Conservation (phyloP, 2,113 vertebrate species). For the Pangasianodon gigas region DNA sequence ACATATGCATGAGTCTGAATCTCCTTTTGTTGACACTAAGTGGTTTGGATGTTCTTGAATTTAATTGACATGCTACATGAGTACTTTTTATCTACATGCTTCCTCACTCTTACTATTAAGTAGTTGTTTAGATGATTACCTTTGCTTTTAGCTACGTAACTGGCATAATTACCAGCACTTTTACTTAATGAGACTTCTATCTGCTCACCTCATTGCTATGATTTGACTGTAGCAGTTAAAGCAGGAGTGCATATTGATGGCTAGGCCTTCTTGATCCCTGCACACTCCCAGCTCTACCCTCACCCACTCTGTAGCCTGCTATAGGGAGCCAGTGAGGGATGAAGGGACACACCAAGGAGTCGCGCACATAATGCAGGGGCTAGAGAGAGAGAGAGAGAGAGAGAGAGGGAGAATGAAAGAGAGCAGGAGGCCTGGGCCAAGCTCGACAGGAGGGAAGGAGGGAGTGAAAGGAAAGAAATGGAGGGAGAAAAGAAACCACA, state of each 20-base stretch:
- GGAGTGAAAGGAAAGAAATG: conserved; percentile 39
- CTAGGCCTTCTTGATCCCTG: conserved; percentile 67
- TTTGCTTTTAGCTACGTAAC: neutral
- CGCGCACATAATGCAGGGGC: conserved; percentile 52
- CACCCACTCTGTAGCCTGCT: conserved; percentile 44
- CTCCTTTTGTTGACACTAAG: neutral
- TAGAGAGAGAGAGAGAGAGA: conserved; percentile 38
- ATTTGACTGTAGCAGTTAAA: conserved; percentile 56
- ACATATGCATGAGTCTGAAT: neutral
- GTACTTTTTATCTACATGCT: neutral
- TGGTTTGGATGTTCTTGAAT: neutral
- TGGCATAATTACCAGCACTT: no score
- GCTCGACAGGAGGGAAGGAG: conserved; percentile 48
- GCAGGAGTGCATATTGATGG: conserved; percentile 67
- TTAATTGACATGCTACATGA: neutral
- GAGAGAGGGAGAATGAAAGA: conserved; percentile 34
- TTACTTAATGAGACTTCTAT: neutral
- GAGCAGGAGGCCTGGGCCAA: conserved; percentile 41
- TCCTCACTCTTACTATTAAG: neutral
- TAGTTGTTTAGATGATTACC: neutral
- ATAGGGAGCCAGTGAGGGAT: conserved; percentile 63
- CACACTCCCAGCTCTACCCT: conserved; percentile 5
- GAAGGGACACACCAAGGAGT: conserved; percentile 47
- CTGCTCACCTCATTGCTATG: neutral
- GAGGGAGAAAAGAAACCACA: conserved; percentile 47